Conservation (phyloP, 2,888 invertebrate genomes). For the Tanypteryx hageni region DNA sequence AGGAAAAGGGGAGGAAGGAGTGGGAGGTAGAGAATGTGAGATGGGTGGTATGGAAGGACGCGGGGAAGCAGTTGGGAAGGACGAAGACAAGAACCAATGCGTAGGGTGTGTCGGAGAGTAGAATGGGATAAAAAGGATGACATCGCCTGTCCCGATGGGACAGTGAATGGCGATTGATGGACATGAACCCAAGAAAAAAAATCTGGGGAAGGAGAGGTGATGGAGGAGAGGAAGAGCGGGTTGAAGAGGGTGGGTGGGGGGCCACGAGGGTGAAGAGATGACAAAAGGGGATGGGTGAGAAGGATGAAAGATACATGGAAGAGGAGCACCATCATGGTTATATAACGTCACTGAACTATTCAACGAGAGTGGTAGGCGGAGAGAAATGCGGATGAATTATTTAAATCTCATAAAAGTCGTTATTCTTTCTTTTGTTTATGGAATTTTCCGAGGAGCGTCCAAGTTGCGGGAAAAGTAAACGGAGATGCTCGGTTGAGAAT, state of each 20-base stretch:
- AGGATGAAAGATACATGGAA: not conserved
- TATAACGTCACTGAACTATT: not conserved
- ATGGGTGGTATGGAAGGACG: not conserved
- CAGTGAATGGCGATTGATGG: not conserved
- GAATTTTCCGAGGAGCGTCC: too few relatives aligned
- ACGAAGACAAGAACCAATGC: not conserved
- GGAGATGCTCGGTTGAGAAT: too few relatives aligned
- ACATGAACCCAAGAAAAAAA: conserved; percentile 1
- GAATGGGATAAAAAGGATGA: conserved; percentile 25
- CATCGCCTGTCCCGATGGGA: not conserved
- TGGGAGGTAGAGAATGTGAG: conserved; percentile 1
- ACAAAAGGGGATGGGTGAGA: not conserved
- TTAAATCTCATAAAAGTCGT: not conserved
- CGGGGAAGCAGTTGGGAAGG: not conserved
- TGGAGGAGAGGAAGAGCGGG: not conserved
- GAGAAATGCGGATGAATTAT: not conserved
- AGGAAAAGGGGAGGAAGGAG: not conserved
- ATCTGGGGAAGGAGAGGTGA: not conserved
- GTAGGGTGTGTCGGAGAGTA: not conserved
- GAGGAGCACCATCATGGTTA: not conserved
- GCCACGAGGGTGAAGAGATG: not conserved
- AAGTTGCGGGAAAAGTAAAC: too few relatives aligned
- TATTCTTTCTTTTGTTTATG: not conserved
- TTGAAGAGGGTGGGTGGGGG: not conserved
- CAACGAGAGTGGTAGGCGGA: not conserved